Evolutionary conservation across 2,113 vertebrate species (phyloP).

Genomic region (Dendrocopos noguchii): DNA sequence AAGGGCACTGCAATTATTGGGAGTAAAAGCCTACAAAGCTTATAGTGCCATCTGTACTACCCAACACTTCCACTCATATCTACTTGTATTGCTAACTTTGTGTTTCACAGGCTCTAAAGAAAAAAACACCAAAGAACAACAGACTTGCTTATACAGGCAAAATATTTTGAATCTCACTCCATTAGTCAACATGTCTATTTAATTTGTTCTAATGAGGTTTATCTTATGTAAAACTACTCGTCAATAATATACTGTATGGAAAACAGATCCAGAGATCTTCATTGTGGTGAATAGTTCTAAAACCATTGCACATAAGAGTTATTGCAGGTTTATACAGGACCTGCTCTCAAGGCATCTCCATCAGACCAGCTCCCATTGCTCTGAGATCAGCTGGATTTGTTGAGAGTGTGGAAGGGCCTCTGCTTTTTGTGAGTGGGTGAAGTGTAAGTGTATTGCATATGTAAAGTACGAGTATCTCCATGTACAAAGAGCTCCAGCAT

Average conservation of each 20-base stretch:
- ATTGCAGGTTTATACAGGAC: neutral
- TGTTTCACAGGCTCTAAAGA: constrained; percentile 68
- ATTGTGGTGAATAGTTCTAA: rapidly evolving
- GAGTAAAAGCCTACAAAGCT: constrained; percentile 67
- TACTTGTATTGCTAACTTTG: constrained; percentile 74
- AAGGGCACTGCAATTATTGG: constrained; percentile 65
- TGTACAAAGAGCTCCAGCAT: rapidly evolving
- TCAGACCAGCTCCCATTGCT: neutral
- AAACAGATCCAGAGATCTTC: neutral
- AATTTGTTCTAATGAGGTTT: constrained; percentile 38
- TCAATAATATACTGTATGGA: neutral
- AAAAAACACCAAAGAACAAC: constrained; percentile 59
- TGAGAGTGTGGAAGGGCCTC: neutral
- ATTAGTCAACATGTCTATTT: constrained; percentile 68
- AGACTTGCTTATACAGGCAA: constrained; percentile 70
- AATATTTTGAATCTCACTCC: constrained; percentile 70
- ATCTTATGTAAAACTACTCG: constrained; percentile 9
- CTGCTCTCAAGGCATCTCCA: neutral
- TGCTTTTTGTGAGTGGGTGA: neutral
- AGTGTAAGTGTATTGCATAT: rapidly evolving
- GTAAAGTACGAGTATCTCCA: neutral
- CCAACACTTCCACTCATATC: constrained; percentile 54
- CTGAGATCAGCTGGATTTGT: neutral
- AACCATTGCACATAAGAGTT: neutral
- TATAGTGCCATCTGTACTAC: constrained; percentile 72